Evolutionary conservation across 2,888 invertebrate species (phyloP), one percentile per base, ranked within the genome.

Genomic region (Ferdinandea cuprea): DNA sequence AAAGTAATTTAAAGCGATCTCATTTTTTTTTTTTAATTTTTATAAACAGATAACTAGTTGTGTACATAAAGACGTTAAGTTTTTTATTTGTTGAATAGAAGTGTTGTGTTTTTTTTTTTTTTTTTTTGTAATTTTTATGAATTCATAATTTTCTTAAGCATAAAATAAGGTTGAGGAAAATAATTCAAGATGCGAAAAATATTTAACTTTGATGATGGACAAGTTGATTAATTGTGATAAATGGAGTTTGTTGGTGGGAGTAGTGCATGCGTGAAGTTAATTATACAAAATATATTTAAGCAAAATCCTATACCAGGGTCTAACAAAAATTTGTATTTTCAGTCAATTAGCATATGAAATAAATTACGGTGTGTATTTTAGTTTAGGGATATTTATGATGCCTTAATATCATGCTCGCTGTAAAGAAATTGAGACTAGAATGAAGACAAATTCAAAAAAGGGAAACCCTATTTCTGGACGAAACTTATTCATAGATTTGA

Each of bases 231-330:
- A 80, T 63, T 35, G 17, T 3, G 21, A 56, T 21, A 7, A 48
- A 52, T 52, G 76, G 30, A n/a, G n/a, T n/a, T n/a, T n/a, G 44
- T 63, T 65, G 37, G 52, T 65, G 69, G 69, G 50, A 69, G 32
- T 30, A 65, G 44, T 76, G 46, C 80, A 81, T 81, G 76, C 80
- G 44, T 11, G 25, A 59, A 71, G 65, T 65, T 65, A 74, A 80
- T 42, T 63, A 17, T 17, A 50, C 74, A 42, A 52, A 59, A 59
- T 56, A 35, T 37, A 15, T 68, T 19, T 63, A n/a, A n/a, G n/a
- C n/a, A n/a, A n/a, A n/a, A n/a, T n/a, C n/a, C n/a, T n/a, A n/a
- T n/a, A n/a, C n/a, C n/a, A n/a, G n/a, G n/a, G n/a, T n/a, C n/a
- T n/a, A n/a, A n/a, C n/a, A n/a, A n/a, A n/a, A n/a, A n/a, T n/a